Evolutionary conservation across 2,888 invertebrate species (phyloP), one percentile per base, ranked within the genome.

Genomic region (Nezara viridula): DNA sequence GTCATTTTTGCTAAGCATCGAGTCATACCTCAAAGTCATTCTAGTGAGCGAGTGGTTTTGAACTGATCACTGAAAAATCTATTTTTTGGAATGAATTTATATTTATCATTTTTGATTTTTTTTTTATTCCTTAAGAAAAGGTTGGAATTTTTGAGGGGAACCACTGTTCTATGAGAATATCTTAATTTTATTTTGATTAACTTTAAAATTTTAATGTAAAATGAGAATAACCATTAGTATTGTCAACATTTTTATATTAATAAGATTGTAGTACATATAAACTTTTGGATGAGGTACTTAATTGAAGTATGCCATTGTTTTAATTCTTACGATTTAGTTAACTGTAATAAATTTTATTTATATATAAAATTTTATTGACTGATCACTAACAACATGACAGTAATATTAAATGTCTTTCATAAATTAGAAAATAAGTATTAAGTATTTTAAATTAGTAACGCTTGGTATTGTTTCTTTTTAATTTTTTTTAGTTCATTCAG

Each of bases 311-410:
- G n/a, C 6, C 24, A 37, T 73, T 24, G n/a, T n/a, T 81, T 44
- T 44, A 47, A 81, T 81, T 44, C 44, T 47, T 44, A 12, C 12
- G 40, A 37, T 19, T 1, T 40, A 21, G 7, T 40, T 37, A 21
- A n/a, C 44, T n/a, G 12, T 81, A 81, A n/a, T 44, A 24, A 81
- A 44, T n/a, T 44, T 81, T n/a, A 81, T n/a, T 81, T 81, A 44
- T 44, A 10, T 44, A 44, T 44, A 44, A 44, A n/a, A 44, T 40
- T 44, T 40, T 44, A 44, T 77, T 44, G 44, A 44, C 81, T 81
- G 81, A 47, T 81, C n/a, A 81, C 44, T 81, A 81, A 81, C n/a
- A n/a, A n/a, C 81, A 81, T 81, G 81, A 81, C 81, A 81, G 81
- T 81, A 81, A 81, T 81, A 47, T 81, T 81, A 44, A 81, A 81